phyloP scores from a whole-genome alignment of 2,797 vertebrate genomes.

The Poecilia picta region DNA sequence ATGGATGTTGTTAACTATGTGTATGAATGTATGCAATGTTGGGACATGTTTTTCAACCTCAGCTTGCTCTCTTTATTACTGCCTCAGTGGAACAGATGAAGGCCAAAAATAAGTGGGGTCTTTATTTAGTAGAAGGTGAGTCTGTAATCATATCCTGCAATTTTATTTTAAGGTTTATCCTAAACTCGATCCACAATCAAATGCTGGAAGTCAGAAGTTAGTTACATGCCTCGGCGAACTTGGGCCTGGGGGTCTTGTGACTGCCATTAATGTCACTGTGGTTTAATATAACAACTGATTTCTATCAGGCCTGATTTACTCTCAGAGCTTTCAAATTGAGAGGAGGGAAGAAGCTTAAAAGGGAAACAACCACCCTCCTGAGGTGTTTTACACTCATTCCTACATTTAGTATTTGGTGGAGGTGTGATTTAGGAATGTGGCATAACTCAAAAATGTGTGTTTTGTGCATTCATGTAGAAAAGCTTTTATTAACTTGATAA shows the following conservation, averaged over 20 bases:
- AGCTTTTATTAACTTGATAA: conserved; percentile 31
- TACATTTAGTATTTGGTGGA: conserved; percentile 52
- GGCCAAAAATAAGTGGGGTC: conserved; percentile 74
- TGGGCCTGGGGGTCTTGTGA: conserved; percentile 65
- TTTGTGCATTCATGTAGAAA: conserved; percentile 39
- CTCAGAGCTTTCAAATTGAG: conserved; percentile 36
- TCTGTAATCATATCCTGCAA: conserved; percentile 84
- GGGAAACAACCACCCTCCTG: conserved; percentile 70
- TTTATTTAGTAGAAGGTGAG: conserved; percentile 81
- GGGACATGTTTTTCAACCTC: conserved; percentile 48
- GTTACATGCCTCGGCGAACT: conserved; percentile 54
- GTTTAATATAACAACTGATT: conserved; percentile 78
- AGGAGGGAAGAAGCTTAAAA: conserved; percentile 66
- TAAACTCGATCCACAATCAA: conserved; percentile 73
- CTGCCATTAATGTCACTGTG: conserved; percentile 77
- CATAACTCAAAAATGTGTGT: conserved; percentile 60
- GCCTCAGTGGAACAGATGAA: conserved; percentile 81
- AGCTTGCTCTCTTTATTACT: conserved; percentile 67
- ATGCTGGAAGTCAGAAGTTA: conserved; percentile 54
- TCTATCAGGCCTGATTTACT: conserved; percentile 60
- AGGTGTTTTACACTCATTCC: conserved; percentile 75
- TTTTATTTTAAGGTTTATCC: conserved; percentile 84
- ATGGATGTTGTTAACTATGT: conserved; percentile 11
- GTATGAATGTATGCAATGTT: conserved; percentile 32
- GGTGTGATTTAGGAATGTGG: conserved; percentile 67